Evolutionary conservation across 2,797 vertebrate species (phyloP).

Genomic region (Dendrocincla fuliginosa): DNA sequence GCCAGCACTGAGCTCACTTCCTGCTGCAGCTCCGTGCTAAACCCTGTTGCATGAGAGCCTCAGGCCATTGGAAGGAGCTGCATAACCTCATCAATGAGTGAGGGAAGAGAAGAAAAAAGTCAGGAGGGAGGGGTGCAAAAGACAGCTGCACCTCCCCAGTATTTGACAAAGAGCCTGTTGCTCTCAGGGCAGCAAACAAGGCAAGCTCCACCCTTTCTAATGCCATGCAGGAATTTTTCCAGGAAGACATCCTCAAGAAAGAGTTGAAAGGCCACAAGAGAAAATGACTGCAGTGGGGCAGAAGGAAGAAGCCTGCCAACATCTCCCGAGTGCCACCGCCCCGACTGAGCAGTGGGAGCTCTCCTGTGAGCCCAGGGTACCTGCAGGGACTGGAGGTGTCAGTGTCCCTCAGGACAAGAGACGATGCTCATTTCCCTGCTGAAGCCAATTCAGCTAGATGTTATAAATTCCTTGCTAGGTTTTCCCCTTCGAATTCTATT

Average conservation of each 20-base stretch:
- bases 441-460: not conserved
- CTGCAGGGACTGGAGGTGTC: not conserved
- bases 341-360: not conserved
- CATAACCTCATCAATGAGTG: fast-evolving
- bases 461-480: not conserved
- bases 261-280: not conserved
- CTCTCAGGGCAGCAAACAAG: not conserved
- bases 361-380: fast-evolving
- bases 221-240: not conserved
- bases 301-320: not conserved
- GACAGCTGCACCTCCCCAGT: not conserved
- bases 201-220: not conserved
- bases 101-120: not conserved
- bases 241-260: not conserved
- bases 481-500: not conserved
- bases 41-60: not conserved
- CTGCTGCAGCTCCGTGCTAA: not conserved
- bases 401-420: not conserved
- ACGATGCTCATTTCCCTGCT: not conserved
- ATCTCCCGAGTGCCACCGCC: not conserved
- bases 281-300: not conserved
- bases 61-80: not conserved
- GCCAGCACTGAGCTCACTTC: not conserved
- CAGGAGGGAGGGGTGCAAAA: not conserved
- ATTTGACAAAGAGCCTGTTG: not conserved